Base-by-base conservation (phyloP, 2,797 vertebrate genomes). In the Synaphobranchus kaupii region DNA sequence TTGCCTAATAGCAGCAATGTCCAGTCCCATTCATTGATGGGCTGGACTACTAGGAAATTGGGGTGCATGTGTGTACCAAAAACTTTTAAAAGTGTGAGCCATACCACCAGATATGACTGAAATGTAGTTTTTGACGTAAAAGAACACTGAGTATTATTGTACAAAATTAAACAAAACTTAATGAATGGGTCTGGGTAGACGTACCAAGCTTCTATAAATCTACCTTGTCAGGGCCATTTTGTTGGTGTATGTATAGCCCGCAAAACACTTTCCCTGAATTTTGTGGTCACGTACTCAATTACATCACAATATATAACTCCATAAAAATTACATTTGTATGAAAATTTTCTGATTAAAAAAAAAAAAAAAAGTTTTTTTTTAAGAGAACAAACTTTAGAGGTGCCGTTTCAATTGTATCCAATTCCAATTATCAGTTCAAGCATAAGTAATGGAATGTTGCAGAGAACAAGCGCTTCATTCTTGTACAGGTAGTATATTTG, bases 1-100 rank as follows among this genome's bases (percentile, higher is more conserved):
- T 63, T 44, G 34, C 84, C 31, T 5, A 84, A 63, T 84, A 87
- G 87, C 87, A 87, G 83, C 68, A 47, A 50, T 78, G 73, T 31
- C 54, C 76, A 20, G 68, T 28, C 80, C 58, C 83, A n/a, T 73
- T 84, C 48, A 83, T 47, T 83, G 25, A 71, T 50, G 13, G 86
- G 20, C 86, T 52, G 86, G 86, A 83, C 28, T 68, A 50, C 3
- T 25, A 8, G 5, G 20, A 39, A 80, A 39, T n/a, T 68, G 63
- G 63, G 58, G 12, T 17, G 20, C 78, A 22, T 39, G 78, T 44
- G 15, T 28, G 63, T 31, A 81, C 54, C 52, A 68, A 82, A 47
- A 47, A 20, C 58, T 34, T n/a, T 22, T 28, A 34, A 78, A n/a
- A 48, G 10, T 25, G 28, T 20, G 85, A 82, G 76, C 39, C 85